phyloP scores from a whole-genome alignment of 1,140 invertebrate species.

The Brachionus plicatilis region DNA sequence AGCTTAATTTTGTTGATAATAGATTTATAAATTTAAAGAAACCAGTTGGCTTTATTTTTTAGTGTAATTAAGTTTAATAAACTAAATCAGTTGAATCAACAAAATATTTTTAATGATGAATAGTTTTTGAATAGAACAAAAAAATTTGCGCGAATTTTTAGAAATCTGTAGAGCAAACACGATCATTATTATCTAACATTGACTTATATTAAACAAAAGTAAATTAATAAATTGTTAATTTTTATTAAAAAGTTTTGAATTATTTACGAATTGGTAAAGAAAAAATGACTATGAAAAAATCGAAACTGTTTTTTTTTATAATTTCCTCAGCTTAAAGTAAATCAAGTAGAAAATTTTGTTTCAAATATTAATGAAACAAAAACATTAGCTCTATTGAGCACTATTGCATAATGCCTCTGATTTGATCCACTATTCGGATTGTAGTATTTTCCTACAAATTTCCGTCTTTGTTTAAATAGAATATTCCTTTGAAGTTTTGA shows the following conservation, averaged over 20 bases:
- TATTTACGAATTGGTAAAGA: neutral
- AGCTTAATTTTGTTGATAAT: neutral
- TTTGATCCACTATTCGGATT: neutral
- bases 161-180: neutral
- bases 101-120: neutral
- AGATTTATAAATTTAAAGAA: neutral
- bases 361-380: neutral
- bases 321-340: neutral
- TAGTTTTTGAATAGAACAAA: neutral
- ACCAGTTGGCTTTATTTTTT: neutral
- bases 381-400: neutral
- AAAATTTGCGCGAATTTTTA: neutral
- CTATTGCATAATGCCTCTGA: neutral
- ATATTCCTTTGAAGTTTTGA: neutral
- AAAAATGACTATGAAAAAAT: neutral
- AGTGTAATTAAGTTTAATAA: neutral
- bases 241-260: neutral
- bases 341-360: neutral
- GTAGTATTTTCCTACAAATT: neutral
- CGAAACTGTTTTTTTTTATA: neutral
- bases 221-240: neutral
- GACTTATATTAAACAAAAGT: neutral
- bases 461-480: neutral
- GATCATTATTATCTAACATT: neutral
- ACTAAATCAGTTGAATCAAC: neutral